Evolutionary conservation across 2,797 vertebrate species (phyloP), one percentile per base, ranked within the genome.

Genomic region (Molothrus aeneus): DNA sequence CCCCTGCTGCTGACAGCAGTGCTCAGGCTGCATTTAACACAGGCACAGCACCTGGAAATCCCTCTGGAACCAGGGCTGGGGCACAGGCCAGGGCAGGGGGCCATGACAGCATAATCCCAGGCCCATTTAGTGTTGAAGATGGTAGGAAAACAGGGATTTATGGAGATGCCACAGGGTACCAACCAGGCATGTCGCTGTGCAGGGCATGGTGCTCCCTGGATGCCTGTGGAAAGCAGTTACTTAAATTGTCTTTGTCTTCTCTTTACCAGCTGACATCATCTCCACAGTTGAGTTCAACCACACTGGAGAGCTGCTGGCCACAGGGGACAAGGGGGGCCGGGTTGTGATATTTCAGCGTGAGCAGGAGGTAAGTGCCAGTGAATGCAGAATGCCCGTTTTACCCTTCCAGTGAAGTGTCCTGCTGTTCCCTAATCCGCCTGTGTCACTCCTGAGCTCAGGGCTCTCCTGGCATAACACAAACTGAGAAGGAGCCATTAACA

Each of bases 211-310:
- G 65, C 85, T 94, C 88, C 93, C 97, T 91, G 91, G 94, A 71
- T 78, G 68, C 85, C 92, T 88, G 73, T 47, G 86, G 51, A 94
- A 97, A 81, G 95, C 86, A 42, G 90, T 96, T 90, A 95, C 98
- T 98, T 97, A 97, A 97, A 97, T 95, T 97, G 97, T 95, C 96
- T 98, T 98, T 98, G 97, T 98, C 97, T 98, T 96, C 93, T 97
- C 93, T 95, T 97, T 97, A 96, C 95, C 98, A 99, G 99, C 99
- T 98, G 99, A 99, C 98, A 99, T 99, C 98, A 99, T 99, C 98
- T 99, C 99, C 97, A 99, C 99, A 88, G 99, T 99, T 97, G 99
- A 99, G 98, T 99, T 99, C 98, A 99, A 99, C 98, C 98, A 99
- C 98, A 99, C 99, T 7, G 99, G 99, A 98, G 99, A 99, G 98